Percentiles rank a stretch among this genome's conserved stretches.
phyloP scores from a whole-genome alignment of 2,888 invertebrate species.

The Merodon equestris region DNA sequence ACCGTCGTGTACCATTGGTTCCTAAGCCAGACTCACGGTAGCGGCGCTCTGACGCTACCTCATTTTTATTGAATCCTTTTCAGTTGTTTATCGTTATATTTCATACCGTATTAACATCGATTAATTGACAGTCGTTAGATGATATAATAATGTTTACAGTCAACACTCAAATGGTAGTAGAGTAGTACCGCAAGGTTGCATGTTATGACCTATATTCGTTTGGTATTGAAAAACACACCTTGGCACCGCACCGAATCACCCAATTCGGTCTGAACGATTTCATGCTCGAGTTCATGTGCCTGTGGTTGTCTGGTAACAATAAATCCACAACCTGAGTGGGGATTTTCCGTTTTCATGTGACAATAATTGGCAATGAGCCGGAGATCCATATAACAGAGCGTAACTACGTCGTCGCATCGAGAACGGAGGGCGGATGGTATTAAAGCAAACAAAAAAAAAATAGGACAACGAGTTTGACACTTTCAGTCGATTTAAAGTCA shows the following conservation, averaged over 20 bases:
- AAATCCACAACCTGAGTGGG: not conserved
- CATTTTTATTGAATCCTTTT: constrained; percentile 48
- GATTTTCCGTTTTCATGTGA: too few species aligned
- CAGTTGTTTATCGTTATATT: constrained; percentile 35
- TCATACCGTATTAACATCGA: not conserved
- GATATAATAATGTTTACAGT: too few species aligned
- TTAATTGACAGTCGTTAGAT: constrained; percentile 4
- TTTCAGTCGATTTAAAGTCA: not conserved
- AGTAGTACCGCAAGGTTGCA: not conserved
- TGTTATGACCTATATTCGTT: not conserved
- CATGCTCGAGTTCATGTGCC: not conserved
- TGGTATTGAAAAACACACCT: too few species aligned
- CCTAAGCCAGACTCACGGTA: constrained; percentile 32
- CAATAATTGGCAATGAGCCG: too few species aligned
- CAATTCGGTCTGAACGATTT: too few species aligned
- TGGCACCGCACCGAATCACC: too few species aligned
- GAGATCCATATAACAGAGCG: constrained; percentile 17
- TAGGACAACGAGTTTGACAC: too few species aligned
- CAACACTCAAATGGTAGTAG: too few species aligned
- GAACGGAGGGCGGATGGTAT: not conserved
- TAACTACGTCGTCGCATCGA: not conserved
- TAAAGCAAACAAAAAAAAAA: not conserved
- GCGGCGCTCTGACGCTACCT: constrained; percentile 25
- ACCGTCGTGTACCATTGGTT: constrained; percentile 19
- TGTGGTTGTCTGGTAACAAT: not conserved